Base-by-base conservation (phyloP, 2,888 invertebrate species). In the Drosophila yooni region DNA sequence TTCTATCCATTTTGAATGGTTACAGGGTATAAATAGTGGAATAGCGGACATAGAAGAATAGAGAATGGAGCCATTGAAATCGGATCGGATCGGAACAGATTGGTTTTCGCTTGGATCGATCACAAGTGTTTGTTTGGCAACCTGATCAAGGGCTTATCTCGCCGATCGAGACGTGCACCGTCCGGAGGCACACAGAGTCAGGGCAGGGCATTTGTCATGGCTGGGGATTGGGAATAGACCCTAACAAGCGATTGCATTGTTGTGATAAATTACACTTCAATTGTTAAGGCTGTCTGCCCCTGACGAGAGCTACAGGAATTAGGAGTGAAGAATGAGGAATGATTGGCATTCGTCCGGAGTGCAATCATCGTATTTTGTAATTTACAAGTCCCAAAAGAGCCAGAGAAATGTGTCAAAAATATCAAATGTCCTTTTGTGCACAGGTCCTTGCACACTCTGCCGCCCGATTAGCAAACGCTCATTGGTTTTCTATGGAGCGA, bases 201-300 rank as follows among this genome's bases (percentile, higher is more conserved):
- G 63, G 57, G 67, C 83, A 89, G 63, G 57, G 67, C 83, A 89
- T 85, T 90, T 88, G 87, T 83, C 83, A 90, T 79, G 83, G 83
- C 36, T 27, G 11, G 8, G 79, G 74, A 79, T 82, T 79, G 72
- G 70, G 51, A 21, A 40, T 7, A 27, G 31, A 36, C 40, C 60
- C 60, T 25, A 64, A 61, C 58, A 70, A 70, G 59, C 76, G 66
- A 68, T 63, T 36, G 56, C 72, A 89, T 85, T 86, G 90, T 87
- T 90, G 87, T 87, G 88, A 80, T 87, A 87, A 87, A 87, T 87
- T 87, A 87, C 87, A 90, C 87, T 75, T 84, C 82, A 89, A 90
- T 90, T 87, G 80, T 90, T 76, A 57, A 60, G 65, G 48, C 38
- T 48, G 74, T 38, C 67, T 56, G 58, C 31, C 43, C 11, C 43